Evolutionary conservation across 2,113 vertebrate genomes (phyloP).

Genomic region (Paramisgurnus dabryanus): DNA sequence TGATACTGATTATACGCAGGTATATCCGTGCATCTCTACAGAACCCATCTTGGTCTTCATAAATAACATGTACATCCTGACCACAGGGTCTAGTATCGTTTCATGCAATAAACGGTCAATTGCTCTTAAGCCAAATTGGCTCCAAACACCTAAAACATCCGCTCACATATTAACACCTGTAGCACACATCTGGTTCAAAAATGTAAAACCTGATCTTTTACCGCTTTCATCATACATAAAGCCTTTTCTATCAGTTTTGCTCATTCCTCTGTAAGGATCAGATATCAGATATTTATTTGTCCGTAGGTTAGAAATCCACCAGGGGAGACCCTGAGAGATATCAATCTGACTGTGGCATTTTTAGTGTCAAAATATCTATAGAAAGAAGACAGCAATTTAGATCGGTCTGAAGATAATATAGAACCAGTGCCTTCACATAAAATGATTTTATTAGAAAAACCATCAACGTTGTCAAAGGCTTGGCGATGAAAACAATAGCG

Average conservation of each 20-base stretch:
- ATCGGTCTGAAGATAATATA: slow-evolving; percentile 15
- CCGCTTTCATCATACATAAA: too few relatives aligned
- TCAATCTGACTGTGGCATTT: slow-evolving; percentile 37
- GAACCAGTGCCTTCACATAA: slow-evolving; percentile 22
- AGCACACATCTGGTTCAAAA: too few relatives aligned
- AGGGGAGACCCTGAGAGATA: slow-evolving; percentile 29
- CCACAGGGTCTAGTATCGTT: too few relatives aligned
- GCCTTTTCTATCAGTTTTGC: too few relatives aligned
- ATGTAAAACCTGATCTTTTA: too few relatives aligned
- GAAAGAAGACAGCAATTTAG: slow-evolving; percentile 27
- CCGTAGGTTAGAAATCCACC: slow-evolving; percentile 31
- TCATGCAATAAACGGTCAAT: background rate
- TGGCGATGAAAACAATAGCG: slow-evolving; percentile 22
- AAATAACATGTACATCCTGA: background rate
- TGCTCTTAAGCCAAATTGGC: background rate
- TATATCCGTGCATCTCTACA: too few relatives aligned
- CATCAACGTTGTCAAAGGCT: slow-evolving; percentile 27
- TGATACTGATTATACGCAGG: too few relatives aligned
- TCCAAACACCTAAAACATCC: too few relatives aligned
- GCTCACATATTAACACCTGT: too few relatives aligned
- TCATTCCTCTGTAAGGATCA: slow-evolving; percentile 24
- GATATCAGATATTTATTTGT: slow-evolving; percentile 36
- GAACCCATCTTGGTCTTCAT: background rate
- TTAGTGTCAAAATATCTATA: slow-evolving; percentile 28
- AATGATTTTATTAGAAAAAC: slow-evolving; percentile 33